phyloP scores from a whole-genome alignment of 2,797 vertebrate genomes.

The Naso thynnoides region DNA sequence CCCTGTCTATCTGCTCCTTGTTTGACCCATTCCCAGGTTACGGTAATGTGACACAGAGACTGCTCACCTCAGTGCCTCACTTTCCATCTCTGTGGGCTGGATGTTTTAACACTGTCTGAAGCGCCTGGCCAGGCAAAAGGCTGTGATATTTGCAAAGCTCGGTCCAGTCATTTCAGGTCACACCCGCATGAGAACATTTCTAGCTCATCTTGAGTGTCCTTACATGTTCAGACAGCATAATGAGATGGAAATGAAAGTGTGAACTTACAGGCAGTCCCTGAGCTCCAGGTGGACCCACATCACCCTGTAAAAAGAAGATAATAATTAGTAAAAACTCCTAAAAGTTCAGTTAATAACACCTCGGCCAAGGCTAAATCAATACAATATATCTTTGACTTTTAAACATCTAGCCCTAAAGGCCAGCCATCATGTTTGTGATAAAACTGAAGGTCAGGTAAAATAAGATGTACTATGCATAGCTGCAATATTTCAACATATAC shows the following conservation, averaged over 20 bases:
- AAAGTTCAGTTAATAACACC: slow-evolving; percentile 24
- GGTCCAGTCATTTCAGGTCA: slow-evolving; percentile 45
- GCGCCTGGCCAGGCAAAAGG: slow-evolving; percentile 41
- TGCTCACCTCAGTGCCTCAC: slow-evolving; percentile 66
- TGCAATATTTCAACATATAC: slow-evolving; percentile 35
- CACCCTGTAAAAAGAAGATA: slow-evolving; percentile 85
- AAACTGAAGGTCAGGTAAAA: slow-evolving; percentile 55
- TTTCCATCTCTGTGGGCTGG: slow-evolving; percentile 60
- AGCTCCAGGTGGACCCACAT: slow-evolving; percentile 86
- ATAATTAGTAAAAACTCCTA: slow-evolving; percentile 35
- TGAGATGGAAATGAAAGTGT: slow-evolving; percentile 57
- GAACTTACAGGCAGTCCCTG: slow-evolving; percentile 88
- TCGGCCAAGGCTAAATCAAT: slow-evolving; percentile 24
- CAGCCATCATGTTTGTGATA: slow-evolving; percentile 34
- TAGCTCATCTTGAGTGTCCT: slow-evolving; percentile 21
- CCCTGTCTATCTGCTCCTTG: slow-evolving; percentile 67
- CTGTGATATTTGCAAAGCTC: slow-evolving; percentile 61
- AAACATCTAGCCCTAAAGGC: slow-evolving; percentile 26
- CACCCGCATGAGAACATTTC: slow-evolving; percentile 23
- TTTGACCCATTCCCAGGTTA: slow-evolving; percentile 65
- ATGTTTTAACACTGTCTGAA: slow-evolving; percentile 49
- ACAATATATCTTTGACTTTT: slow-evolving; percentile 29
- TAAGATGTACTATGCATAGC: slow-evolving; percentile 43
- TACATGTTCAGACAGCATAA: slow-evolving; percentile 39
- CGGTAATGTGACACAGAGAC: slow-evolving; percentile 66